Percentiles rank a stretch among this genome's conserved stretches.
phyloP scores from a whole-genome alignment of 1,140 invertebrate genomes.

The Drosophila mayri region DNA sequence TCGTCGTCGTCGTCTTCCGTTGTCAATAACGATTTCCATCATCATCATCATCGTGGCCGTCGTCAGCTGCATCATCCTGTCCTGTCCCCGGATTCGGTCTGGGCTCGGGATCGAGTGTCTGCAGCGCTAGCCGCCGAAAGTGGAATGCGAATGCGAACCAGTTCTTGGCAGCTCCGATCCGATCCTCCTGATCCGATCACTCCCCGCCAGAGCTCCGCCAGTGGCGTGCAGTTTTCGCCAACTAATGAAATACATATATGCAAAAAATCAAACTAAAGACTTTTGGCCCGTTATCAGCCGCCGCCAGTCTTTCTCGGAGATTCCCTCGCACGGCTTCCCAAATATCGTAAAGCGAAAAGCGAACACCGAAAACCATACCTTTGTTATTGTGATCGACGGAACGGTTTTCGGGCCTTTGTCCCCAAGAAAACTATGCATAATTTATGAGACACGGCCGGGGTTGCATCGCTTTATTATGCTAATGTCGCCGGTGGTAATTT shows the following conservation, averaged over 20 bases:
- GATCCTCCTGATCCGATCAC: slow-evolving; percentile 25
- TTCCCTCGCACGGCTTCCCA: slow-evolving; percentile 41
- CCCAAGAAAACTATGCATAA: slow-evolving; percentile 76
- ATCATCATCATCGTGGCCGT: slow-evolving; percentile 51
- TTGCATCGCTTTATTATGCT: slow-evolving; percentile 82
- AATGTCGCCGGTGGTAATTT: slow-evolving; percentile 72
- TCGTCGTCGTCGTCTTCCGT: slow-evolving; percentile 67
- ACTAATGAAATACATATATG: slow-evolving; percentile 83
- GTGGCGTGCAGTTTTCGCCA: slow-evolving; percentile 76
- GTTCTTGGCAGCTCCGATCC: slow-evolving; percentile 45
- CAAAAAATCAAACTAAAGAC: slow-evolving; percentile 69
- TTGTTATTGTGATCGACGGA: slow-evolving; percentile 31
- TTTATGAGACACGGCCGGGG: slow-evolving; percentile 70
- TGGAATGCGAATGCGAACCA: slow-evolving; percentile 69
- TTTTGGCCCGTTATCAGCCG: slow-evolving; percentile 70
- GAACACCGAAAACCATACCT: slow-evolving; percentile 33
- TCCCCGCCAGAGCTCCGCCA: slow-evolving; percentile 11
- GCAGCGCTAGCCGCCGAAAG: slow-evolving; percentile 56
- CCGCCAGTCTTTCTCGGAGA: slow-evolving; percentile 49
- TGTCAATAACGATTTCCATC: slow-evolving; percentile 83
- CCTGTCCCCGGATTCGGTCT: slow-evolving; percentile 30
- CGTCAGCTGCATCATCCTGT: slow-evolving; percentile 58
- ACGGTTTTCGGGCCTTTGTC: slow-evolving; percentile 74
- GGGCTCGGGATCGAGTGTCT: slow-evolving; percentile 39
- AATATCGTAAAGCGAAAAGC: background rate